A percentile compares a stretch with the other conserved stretches of the same genome.
phyloP scores from a whole-genome alignment of 92 coral and sea anemone genomes.

The Bergia puertoricense region DNA sequence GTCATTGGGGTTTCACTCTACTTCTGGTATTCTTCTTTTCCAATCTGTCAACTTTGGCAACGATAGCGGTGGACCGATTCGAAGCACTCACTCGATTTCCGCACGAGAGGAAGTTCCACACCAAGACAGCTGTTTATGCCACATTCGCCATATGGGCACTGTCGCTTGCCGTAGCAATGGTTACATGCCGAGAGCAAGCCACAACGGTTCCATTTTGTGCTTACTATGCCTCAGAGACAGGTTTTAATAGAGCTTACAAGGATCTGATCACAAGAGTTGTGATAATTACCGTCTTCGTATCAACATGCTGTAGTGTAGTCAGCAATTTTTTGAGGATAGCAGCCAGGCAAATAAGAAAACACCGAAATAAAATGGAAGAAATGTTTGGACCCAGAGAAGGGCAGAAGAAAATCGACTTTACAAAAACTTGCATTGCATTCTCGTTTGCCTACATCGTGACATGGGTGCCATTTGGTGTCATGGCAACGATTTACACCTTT shows the following conservation, averaged over 20 bases:
- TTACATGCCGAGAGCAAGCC: slow-evolving; percentile 9
- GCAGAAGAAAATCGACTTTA: background rate
- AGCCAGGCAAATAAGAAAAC: slow-evolving; percentile 9
- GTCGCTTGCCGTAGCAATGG: background rate
- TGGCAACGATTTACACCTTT: slow-evolving; percentile 21
- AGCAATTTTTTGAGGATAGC: background rate
- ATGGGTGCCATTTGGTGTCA: slow-evolving; percentile 19
- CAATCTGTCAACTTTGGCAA: slow-evolving; percentile 13
- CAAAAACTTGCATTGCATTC: slow-evolving; percentile 30
- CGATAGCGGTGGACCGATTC: slow-evolving; percentile 30
- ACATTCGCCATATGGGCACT: background rate
- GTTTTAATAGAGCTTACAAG: background rate
- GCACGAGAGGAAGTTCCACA: slow-evolving; percentile 14
- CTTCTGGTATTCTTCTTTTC: slow-evolving; percentile 28
- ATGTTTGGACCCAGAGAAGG: slow-evolving; percentile 31
- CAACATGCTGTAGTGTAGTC: background rate
- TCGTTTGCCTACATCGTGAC: slow-evolving; percentile 13
- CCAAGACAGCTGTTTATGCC: slow-evolving; percentile 14
- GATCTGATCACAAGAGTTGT: slow-evolving; percentile 24
- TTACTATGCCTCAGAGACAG: background rate
- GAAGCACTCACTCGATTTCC: slow-evolving; percentile 31
- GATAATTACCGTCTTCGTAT: background rate
- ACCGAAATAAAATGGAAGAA: slow-evolving; percentile 16
- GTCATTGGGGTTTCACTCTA: slow-evolving; percentile 28
- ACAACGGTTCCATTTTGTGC: slow-evolving; percentile 20